phyloP scores from a whole-genome alignment of 2,113 vertebrate species.

The Chaetodon trifascialis region DNA sequence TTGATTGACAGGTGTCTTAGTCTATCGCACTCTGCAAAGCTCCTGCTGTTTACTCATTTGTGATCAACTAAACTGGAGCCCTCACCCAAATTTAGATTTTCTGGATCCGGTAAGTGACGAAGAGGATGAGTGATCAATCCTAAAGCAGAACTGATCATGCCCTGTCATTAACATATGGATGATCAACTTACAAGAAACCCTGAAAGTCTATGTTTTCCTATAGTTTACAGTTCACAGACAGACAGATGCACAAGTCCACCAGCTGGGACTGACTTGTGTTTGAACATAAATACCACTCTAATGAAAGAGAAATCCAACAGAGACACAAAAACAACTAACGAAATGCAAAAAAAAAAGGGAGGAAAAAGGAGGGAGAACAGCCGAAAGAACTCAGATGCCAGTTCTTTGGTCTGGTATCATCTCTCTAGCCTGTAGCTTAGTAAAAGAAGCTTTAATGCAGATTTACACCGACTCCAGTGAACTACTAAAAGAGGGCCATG shows the following conservation, averaged over 20 bases:
- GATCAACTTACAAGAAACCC: too few species aligned
- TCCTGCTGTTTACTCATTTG: too few species aligned
- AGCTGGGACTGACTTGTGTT: slow-evolving; percentile 4
- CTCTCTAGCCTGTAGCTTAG: slow-evolving; percentile 65
- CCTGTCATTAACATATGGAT: neutral
- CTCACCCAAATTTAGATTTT: too few species aligned
- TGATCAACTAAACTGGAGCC: neutral
- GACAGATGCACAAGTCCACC: neutral
- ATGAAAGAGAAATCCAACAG: slow-evolving; percentile 47
- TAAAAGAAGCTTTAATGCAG: slow-evolving; percentile 71
- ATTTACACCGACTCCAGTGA: slow-evolving; percentile 62
- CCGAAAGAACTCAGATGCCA: slow-evolving; percentile 23
- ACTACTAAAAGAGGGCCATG: slow-evolving; percentile 59
- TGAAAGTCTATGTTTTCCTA: neutral
- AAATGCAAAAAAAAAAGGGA: slow-evolving; percentile 1
- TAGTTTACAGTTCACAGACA: neutral
- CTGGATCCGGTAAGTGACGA: neutral
- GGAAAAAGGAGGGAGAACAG: slow-evolving; percentile 11
- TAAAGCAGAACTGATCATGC: neutral
- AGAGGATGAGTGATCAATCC: neutral
- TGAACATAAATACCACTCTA: slow-evolving; percentile 25
- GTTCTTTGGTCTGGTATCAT: slow-evolving; percentile 59
- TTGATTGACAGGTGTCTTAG: too few species aligned
- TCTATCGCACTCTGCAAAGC: too few species aligned
- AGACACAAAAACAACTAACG: slow-evolving; percentile 21